Percentiles rank a stretch among this genome's conserved stretches.
Evolutionary conservation across 2,888 invertebrate species (phyloP).

Genomic region (Diabrotica balteata): DNA sequence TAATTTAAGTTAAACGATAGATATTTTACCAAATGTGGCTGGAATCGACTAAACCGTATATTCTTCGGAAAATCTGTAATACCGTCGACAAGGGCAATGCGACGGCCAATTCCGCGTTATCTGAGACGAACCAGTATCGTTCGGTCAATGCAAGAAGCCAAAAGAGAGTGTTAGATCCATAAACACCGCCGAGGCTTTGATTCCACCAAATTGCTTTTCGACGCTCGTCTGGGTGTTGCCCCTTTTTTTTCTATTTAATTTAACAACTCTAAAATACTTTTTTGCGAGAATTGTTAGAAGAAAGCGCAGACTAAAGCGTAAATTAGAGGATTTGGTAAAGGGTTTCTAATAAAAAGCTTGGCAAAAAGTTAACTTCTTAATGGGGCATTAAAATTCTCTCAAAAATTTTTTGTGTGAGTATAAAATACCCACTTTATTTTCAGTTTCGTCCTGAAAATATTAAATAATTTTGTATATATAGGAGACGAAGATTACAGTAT

Average conservation of each 20-base stretch:
- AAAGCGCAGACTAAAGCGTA: too few species aligned
- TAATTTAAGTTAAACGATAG: too few species aligned
- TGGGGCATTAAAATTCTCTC: too few species aligned
- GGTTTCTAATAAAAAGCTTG: too few species aligned
- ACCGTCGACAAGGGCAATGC: constrained; percentile 9
- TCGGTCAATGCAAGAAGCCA: constrained; percentile 16
- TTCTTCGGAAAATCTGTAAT: constrained; percentile 34
- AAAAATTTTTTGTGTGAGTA: too few species aligned
- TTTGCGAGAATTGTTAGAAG: too few species aligned
- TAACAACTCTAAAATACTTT: neutral
- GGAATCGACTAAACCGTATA: constrained; percentile 13
- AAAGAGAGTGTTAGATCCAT: constrained; percentile 16
- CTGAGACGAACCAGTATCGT: constrained; percentile 14
- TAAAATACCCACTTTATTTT: too few species aligned
- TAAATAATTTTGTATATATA: too few species aligned
- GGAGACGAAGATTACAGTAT: too few species aligned
- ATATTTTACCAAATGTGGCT: neutral
- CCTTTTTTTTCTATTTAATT: neutral
- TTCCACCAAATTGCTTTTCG: neutral
- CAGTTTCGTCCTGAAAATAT: too few species aligned
- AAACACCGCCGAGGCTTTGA: neutral
- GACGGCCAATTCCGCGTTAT: constrained; percentile 15
- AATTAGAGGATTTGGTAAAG: too few species aligned
- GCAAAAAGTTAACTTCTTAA: too few species aligned
- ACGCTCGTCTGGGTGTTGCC: neutral